Evolutionary conservation across 2,888 invertebrate species (phyloP), one percentile per base, ranked within the genome.

Genomic region (Dryococelus australis): DNA sequence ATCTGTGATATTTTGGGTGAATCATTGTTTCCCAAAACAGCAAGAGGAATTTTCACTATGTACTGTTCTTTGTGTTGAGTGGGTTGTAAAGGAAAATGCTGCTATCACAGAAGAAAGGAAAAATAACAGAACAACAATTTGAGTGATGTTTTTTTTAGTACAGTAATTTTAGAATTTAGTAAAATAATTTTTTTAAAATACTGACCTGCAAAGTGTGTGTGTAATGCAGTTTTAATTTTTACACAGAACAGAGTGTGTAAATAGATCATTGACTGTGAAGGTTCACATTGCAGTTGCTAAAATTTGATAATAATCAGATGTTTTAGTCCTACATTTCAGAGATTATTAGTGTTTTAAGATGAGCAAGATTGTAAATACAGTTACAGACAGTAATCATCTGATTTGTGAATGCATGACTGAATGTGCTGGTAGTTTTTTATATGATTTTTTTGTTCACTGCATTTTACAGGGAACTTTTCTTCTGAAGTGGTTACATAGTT

Each of bases 321-420:
- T 65, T 65, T 65, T 65, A 24, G 65, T 65, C 65, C 65, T 65
- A 65, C 65, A 65, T 65, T 65, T 65, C 65, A 65, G 65, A 65
- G 65, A 65, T 65, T 65, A 65, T 65, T 65, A 65, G 65, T 65
- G 65, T 65, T 65, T 65, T 65, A 65, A 65, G 65, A 65, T 65
- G 65, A 65, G 24, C 65, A 16, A 65, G 24, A 65, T 65, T 65
- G 65, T 65, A 65, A 8, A 65, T 65, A 65, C 65, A 65, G 65
- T 65, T 16, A 65, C 65, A 65, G 20, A 65, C n/a, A 65, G 65
- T 65, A 65, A 65, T 65, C n/a, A 65, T 24, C 65, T 65, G 65
- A 65, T 65, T 65, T 65, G 65, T 65, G 65, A 65, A 65, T 65
- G 65, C 65, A 24, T 65, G 65, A 65, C 65, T 65, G 65, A 65